phyloP scores from a whole-genome alignment of 2,797 vertebrate genomes.

The Euphonia xanthogaster region DNA sequence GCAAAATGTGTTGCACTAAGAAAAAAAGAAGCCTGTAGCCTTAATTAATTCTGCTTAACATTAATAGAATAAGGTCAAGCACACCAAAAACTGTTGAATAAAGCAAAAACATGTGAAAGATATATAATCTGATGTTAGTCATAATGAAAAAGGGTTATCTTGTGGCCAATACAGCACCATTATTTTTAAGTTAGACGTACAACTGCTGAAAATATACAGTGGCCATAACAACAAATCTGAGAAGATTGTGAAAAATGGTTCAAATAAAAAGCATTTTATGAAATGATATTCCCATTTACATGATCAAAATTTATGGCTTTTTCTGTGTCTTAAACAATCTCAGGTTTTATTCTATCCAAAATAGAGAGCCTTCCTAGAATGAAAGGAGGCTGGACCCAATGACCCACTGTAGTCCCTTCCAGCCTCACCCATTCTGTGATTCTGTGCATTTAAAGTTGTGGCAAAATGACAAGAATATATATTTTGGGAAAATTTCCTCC shows the following conservation, averaged over 20 bases:
- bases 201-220: constrained; percentile 64
- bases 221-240: constrained; percentile 52
- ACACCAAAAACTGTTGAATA: constrained; percentile 76
- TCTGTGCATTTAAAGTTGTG: not conserved
- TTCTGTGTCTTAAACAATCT: not conserved
- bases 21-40: constrained; percentile 30
- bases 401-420: not conserved
- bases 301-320: not conserved
- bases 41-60: constrained; percentile 75
- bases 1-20: constrained; percentile 62
- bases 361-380: not conserved
- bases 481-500: not conserved
- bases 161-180: constrained; percentile 71
- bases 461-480: not conserved
- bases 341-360: not conserved
- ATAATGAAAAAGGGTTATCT: constrained; percentile 72
- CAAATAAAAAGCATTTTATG: constrained; percentile 58
- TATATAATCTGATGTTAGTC: constrained; percentile 70
- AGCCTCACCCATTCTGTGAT: not conserved
- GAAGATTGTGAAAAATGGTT: constrained; percentile 18
- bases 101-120: constrained; percentile 74
- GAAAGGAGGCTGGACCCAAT: not conserved
- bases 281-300: constrained; percentile 36
- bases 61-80: constrained; percentile 73
- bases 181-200: constrained; percentile 73